phyloP scores from a whole-genome alignment of 1,140 invertebrate species.

The Monomorium pharaonis region DNA sequence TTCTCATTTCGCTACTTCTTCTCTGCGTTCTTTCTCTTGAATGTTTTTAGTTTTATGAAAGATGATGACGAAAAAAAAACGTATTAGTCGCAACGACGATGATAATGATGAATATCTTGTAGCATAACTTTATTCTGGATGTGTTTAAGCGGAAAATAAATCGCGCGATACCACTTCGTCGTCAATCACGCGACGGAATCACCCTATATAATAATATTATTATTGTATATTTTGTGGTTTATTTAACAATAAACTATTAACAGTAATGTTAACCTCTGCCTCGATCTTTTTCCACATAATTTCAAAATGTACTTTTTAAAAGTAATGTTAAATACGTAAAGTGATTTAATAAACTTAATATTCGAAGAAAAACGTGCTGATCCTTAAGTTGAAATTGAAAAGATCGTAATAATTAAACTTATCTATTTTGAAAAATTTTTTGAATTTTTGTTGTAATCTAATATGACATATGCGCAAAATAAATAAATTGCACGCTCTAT shows the following conservation, averaged over 20 bases:
- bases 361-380: not conserved
- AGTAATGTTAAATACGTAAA: not conserved
- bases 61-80: slow-evolving; percentile 6
- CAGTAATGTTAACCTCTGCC: slow-evolving; percentile 76
- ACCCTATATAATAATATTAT: slow-evolving; percentile 78
- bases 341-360: not conserved
- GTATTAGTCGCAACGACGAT: slow-evolving; percentile 49
- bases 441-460: not conserved
- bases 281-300: not conserved
- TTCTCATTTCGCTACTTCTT: slow-evolving; percentile 64
- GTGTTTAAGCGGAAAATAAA: slow-evolving; percentile 80
- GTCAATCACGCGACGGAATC: slow-evolving; percentile 65
- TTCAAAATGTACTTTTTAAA: not conserved
- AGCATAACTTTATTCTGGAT: slow-evolving; percentile 81
- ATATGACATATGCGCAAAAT: not conserved
- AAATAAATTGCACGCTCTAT: not conserved
- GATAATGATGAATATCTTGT: slow-evolving; percentile 76
- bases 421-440: not conserved
- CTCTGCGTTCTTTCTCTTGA: slow-evolving; percentile 63
- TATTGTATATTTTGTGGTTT: slow-evolving; percentile 85
- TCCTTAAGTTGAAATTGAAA: not conserved
- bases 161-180: slow-evolving; percentile 73
- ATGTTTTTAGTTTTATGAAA: slow-evolving; percentile 69
- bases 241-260: slow-evolving; percentile 86
- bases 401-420: not conserved